A percentile compares a stretch with the other conserved stretches of the same genome.
These are phyloP conservation scores for Drosophila aff. DNA, from an alignment of 1,140 invertebrate genomes.

Conservation along the genomic window DNA sequence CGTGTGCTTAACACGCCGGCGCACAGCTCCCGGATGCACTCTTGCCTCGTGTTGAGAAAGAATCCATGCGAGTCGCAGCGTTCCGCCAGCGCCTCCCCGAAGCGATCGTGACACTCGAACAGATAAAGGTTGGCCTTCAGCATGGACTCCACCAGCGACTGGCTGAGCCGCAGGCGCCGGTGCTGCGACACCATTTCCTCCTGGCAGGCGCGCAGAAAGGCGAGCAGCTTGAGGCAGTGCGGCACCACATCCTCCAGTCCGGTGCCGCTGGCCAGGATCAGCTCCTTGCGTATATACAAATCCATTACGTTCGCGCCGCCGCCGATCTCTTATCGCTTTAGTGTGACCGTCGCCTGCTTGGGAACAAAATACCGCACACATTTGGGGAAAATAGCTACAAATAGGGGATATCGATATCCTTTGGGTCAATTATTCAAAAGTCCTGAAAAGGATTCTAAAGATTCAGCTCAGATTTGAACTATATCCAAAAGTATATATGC, in stretches of 20 bases:
- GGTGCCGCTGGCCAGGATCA: constrained; percentile 30
- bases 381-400: background rate
- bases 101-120: constrained; percentile 48
- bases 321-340: background rate
- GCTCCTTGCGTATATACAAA: constrained; percentile 53
- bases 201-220: constrained; percentile 54
- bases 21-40: constrained; percentile 51
- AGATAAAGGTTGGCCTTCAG: constrained; percentile 65
- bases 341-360: background rate
- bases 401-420: background rate
- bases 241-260: constrained; percentile 49
- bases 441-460: background rate
- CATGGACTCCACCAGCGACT: constrained; percentile 53
- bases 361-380: no score
- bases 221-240: constrained; percentile 48
- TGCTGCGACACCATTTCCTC: constrained; percentile 44
- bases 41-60: background rate
- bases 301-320: constrained; percentile 35
- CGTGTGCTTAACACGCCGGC: constrained; percentile 40
- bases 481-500: background rate
- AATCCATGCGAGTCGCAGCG: constrained; percentile 21
- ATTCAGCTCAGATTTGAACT: background rate
- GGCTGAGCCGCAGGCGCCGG: constrained; percentile 32
- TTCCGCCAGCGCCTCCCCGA: constrained; percentile 50
- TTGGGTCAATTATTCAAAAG: background rate